A percentile compares a stretch with the other conserved stretches of the same genome.
These are phyloP conservation scores for Hylia prasina DNA, from an alignment of 2,113 vertebrate genomes.

Conservation along the genomic window DNA sequence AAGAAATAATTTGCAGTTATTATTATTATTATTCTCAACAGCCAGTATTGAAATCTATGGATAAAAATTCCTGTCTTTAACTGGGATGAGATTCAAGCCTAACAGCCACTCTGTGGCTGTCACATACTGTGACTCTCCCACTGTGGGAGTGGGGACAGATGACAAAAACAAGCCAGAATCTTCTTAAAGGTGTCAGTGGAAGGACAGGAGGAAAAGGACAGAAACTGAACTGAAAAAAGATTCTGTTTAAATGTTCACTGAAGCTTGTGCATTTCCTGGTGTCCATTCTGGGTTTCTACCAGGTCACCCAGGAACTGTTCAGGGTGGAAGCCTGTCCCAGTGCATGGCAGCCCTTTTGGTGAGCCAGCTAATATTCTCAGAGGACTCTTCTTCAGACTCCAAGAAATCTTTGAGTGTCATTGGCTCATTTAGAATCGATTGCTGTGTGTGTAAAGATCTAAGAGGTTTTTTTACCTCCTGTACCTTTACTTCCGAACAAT, in stretches of 20 bases:
- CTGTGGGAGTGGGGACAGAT: accelerated
- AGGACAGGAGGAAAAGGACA: background rate
- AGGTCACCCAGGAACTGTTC: background rate
- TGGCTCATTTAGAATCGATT: background rate
- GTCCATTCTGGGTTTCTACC: background rate
- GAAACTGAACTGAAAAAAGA: background rate
- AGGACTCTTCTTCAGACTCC: background rate
- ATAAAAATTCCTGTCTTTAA: background rate
- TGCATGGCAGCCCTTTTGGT: background rate
- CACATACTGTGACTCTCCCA: background rate
- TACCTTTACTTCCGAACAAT: background rate
- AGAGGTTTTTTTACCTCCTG: accelerated
- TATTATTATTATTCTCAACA: background rate
- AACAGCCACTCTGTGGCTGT: background rate
- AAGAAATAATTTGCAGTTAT: background rate
- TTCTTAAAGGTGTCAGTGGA: background rate
- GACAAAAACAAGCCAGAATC: background rate
- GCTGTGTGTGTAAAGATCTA: background rate
- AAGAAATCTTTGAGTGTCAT: background rate
- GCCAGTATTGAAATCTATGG: background rate
- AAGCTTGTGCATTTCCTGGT: background rate
- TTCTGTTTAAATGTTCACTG: background rate
- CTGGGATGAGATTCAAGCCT: background rate
- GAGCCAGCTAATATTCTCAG: background rate
- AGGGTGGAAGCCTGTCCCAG: background rate